Evolutionary conservation across 30 jellyfish, hydroid and myxozoan species (phyloP), one percentile per base, ranked within the genome.

Genomic region (Chrysaora quinquecirrha): DNA sequence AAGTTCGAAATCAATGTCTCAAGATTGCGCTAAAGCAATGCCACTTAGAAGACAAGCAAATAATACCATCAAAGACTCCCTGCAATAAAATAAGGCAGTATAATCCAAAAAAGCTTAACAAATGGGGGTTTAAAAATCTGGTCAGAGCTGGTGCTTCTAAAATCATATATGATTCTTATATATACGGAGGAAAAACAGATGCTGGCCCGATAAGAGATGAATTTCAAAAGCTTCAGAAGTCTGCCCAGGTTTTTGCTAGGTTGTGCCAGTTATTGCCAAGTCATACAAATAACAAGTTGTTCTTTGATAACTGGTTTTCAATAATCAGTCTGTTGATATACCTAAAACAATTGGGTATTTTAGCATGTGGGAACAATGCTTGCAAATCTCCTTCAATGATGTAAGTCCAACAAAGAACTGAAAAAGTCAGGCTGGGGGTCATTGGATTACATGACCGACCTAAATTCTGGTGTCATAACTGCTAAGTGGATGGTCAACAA

Each of bases 331-430:
- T 89, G 56, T 35, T 82, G 35, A 43, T 58, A n/a, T n/a, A n/a
- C n/a, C n/a, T n/a, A n/a, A n/a, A n/a, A n/a, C n/a, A n/a, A n/a
- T n/a, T n/a, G n/a, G n/a, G n/a, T n/a, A n/a, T n/a, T n/a, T n/a
- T n/a, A n/a, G n/a, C n/a, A n/a, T n/a, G n/a, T n/a, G n/a, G 97
- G 88, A 12, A 89, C 97, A 46, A 68, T 89, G 27, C 35, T 83
- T 16, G 87, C 76, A 18, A 83, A 89, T 66, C 78, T 92, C 24
- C 83, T 71, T 20, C 6, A 73, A 71, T 84, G 96, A 18, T 89
- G 97, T 30, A 71, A 86, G 30, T 46, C 83, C 24, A 75, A 82
- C 66, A 89, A 89, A 71, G 95, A 80, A 48, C 50, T 80, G 73
- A 76, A 82, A 71, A 82, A 82, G 35, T 22, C 50, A 18, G 87